These are phyloP conservation scores for Caenorhabditis sp. DNA, from an alignment of 2,888 invertebrate species.

Conservation along the genomic window DNA sequence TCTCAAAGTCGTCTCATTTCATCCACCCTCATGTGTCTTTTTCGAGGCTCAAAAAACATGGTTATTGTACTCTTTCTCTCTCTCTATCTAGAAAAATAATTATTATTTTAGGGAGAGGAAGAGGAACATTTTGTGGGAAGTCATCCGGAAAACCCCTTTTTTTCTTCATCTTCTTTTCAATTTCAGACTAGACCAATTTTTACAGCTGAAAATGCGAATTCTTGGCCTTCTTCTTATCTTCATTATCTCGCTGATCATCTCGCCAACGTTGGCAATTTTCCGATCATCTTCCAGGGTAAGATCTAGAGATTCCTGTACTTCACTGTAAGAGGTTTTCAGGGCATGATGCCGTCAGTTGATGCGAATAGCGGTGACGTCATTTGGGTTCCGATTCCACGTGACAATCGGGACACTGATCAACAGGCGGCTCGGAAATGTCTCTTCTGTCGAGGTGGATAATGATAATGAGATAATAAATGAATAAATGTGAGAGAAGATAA, in stretches of 20 bases:
- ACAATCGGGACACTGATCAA: conserved; percentile 11
- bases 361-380: conserved; percentile 40
- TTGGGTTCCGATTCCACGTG: conserved; percentile 37
- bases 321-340: background rate
- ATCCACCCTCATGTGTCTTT: background rate
- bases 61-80: too few species aligned
- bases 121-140: background rate
- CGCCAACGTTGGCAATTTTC: conserved; percentile 29
- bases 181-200: conserved; percentile 2
- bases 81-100: too few species aligned
- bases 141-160: background rate
- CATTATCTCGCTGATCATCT: conserved; percentile 23
- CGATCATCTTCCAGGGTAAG: conserved; percentile 33
- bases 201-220: conserved; percentile 23
- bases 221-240: conserved; percentile 21
- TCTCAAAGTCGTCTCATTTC: background rate
- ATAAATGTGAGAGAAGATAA: background rate
- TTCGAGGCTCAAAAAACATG: background rate
- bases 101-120: background rate
- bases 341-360: conserved; percentile 41
- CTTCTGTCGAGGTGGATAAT: conserved; percentile 35
- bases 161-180: conserved; percentile 7
- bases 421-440: conserved; percentile 25
- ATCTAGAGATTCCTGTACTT: background rate
- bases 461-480: conserved; percentile 8